phyloP scores from a whole-genome alignment of 2,888 invertebrate species.

The Prionchulus punctatus region DNA sequence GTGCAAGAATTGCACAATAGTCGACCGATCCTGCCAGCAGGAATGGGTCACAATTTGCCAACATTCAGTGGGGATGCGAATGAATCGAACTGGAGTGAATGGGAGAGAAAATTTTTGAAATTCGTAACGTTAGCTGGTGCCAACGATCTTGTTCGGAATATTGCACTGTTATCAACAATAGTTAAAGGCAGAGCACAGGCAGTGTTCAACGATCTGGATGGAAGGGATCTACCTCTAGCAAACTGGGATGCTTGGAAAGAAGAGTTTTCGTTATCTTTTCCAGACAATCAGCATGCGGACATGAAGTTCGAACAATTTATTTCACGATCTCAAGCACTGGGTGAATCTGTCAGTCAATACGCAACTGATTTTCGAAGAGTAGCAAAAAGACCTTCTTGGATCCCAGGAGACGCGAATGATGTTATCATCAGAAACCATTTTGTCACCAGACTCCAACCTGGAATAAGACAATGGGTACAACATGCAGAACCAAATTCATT shows the following conservation, averaged over 20 bases:
- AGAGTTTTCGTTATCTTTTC: too few species aligned
- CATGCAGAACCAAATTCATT: background rate
- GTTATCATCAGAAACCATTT: background rate
- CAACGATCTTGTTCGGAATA: background rate
- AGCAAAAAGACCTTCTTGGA: background rate
- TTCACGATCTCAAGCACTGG: background rate
- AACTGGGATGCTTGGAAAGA: too few species aligned
- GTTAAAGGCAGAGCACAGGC: too few species aligned
- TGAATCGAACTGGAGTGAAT: background rate
- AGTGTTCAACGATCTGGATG: too few species aligned
- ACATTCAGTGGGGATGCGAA: background rate
- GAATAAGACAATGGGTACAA: background rate
- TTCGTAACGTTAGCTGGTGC: background rate
- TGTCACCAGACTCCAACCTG: background rate
- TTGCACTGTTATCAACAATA: background rate
- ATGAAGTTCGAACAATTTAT: background rate
- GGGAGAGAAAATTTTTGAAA: background rate
- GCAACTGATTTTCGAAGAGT: background rate
- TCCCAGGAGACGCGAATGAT: background rate
- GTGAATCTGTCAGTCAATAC: background rate
- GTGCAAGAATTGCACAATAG: too few species aligned
- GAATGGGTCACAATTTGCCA: too few species aligned
- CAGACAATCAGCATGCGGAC: too few species aligned
- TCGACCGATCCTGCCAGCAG: too few species aligned
- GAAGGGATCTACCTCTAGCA: too few species aligned